Evolutionary conservation across 2,113 vertebrate species (phyloP), one percentile per base, ranked within the genome.

Genomic region (Rousettus leschenaultii): DNA sequence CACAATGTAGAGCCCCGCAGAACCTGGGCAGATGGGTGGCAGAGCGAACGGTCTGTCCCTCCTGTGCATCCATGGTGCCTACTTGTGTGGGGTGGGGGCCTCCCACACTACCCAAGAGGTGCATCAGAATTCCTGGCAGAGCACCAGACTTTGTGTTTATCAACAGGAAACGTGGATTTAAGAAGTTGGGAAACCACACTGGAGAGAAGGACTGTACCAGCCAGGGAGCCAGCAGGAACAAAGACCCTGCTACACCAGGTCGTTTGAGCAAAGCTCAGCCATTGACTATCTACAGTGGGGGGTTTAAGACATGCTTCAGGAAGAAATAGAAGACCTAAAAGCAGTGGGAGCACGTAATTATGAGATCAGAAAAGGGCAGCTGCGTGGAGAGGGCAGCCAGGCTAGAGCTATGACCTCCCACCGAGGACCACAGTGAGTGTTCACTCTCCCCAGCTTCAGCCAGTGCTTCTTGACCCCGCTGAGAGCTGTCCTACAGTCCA

Each of bases 21-120:
- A 51, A 45, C 24, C 59, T 12, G 6, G n/a, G 40, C 33, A 16
- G 65, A 43, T 5, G 22, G n/a, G n/a, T 6, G 13, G 5, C 33
- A 16, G 7, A 68, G 68, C 21, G 16, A n/a, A 22, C 15, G 11
- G 18, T 0, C 43, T 18, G 3, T 18, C 35, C 24, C 15, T 33
- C 28, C 16, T 1, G 14, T 35, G 53, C 51, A 30, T 15, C n/a
- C 74, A 14, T 1, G 16, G 2, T 1, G 2, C 71, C 71, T 0
- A 0, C 11, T 7, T 0, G 0, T 1, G 5, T 0, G 1, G 24
- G n/a, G 2, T 1, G 3, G 70, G 53, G 35, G 4, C 15, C 26
- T 30, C 30, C n/a, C 12, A 15, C 24, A 9, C 65, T 53, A 22
- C 30, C 91, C 74, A 45, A 45, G 28, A 53, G n/a, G 40, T 51